A percentile compares a stretch with the other conserved stretches of the same genome.
Conservation (phyloP, 2,888 invertebrate genomes). For the Ferdinandea cuprea region DNA sequence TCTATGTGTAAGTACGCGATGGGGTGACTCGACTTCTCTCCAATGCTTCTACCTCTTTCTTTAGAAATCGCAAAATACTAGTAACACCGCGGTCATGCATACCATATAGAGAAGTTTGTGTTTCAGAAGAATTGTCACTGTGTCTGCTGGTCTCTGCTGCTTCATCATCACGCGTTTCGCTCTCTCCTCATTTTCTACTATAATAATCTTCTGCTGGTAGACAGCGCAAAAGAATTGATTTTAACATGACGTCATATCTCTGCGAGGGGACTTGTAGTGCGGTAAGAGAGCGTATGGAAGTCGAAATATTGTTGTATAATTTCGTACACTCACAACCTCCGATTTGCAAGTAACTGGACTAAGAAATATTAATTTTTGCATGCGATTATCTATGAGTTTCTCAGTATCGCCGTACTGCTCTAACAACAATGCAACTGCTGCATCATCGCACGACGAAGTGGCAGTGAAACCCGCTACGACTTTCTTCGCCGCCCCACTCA, state of each 20-base stretch:
- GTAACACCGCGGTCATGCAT: slow-evolving; percentile 22
- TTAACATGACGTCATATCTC: slow-evolving; percentile 39
- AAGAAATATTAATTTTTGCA: slow-evolving; percentile 43
- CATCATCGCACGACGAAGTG: slow-evolving; percentile 33
- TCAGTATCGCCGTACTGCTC: slow-evolving; percentile 53
- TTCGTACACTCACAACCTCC: slow-evolving; percentile 14
- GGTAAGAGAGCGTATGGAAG: slow-evolving; percentile 17
- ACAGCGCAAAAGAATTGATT: slow-evolving; percentile 10
- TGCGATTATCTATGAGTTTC: slow-evolving; percentile 40
- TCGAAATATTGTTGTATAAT: slow-evolving; percentile 37
- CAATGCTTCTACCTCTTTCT: slow-evolving; percentile 25
- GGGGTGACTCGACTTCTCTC: slow-evolving; percentile 6
- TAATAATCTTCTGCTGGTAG: slow-evolving; percentile 9
- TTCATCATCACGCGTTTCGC: background rate
- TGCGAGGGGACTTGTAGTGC: slow-evolving; percentile 25
- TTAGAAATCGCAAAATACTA: slow-evolving; percentile 24
- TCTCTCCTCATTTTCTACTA: background rate
- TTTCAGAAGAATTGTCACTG: slow-evolving; percentile 10
- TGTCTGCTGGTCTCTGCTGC: background rate
- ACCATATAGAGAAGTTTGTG: slow-evolving; percentile 9
- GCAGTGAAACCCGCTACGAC: slow-evolving; percentile 27
- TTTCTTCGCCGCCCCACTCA: slow-evolving; percentile 20
- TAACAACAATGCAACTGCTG: slow-evolving; percentile 23
- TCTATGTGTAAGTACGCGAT: background rate
- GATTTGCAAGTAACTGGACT: slow-evolving; percentile 23